Evolutionary conservation across 2,888 invertebrate genomes (phyloP).

Genomic region (Trichopria drosophilae): DNA sequence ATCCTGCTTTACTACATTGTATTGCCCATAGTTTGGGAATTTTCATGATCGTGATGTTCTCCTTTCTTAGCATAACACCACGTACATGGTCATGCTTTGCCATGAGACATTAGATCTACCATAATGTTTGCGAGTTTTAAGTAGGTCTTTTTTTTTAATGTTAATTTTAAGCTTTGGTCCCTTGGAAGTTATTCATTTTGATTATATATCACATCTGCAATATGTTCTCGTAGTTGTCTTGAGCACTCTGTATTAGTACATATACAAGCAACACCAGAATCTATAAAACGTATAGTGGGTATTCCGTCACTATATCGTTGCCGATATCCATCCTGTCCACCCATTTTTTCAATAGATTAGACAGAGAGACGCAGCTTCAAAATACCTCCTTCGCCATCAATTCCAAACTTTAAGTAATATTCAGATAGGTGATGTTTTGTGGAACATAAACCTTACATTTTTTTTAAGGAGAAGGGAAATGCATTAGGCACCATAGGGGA

Average conservation of each 20-base stretch:
- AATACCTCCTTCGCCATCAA: too few relatives aligned
- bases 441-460: too few relatives aligned
- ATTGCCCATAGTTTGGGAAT: too few relatives aligned
- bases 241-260: constrained; percentile 2
- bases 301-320: too few relatives aligned
- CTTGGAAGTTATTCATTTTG: constrained; percentile 9
- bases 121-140: constrained; percentile 22
- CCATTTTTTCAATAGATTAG: constrained; percentile 1
- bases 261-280: constrained; percentile 8
- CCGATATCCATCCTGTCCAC: too few relatives aligned
- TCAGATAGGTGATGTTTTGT: too few relatives aligned
- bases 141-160: too few relatives aligned
- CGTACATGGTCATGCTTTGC: constrained; percentile 13
- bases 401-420: too few relatives aligned
- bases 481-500: too few relatives aligned
- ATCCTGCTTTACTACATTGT: too few relatives aligned
- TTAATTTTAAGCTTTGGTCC: constrained; percentile 17
- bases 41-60: neutral
- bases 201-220: constrained; percentile 14
- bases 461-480: too few relatives aligned
- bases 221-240: constrained; percentile 24
- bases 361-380: constrained; percentile 15
- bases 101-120: constrained; percentile 19
- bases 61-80: constrained; percentile 16
- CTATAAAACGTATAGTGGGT: too few relatives aligned